phyloP scores from a whole-genome alignment of 1,140 invertebrate species.

The Contarinia nasturtii region DNA sequence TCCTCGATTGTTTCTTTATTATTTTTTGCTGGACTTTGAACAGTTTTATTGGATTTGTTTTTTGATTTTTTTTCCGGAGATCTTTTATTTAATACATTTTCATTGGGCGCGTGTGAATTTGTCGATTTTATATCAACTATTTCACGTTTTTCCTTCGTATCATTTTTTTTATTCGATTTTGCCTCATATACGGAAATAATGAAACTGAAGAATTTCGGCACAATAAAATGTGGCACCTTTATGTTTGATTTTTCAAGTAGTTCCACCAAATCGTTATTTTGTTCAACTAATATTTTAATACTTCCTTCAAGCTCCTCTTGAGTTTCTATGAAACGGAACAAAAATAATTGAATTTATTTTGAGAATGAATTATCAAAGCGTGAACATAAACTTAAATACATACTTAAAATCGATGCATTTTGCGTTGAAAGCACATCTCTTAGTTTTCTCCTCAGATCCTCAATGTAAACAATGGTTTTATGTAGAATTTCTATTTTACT shows the following conservation, averaged over 20 bases:
- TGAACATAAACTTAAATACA: too few species aligned
- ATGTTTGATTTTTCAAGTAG: slow-evolving; percentile 25
- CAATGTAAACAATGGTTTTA: slow-evolving; percentile 23
- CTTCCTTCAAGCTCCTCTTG: slow-evolving; percentile 17
- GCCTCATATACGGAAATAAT: background rate
- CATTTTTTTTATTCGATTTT: background rate
- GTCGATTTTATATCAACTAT: background rate
- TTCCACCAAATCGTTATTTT: slow-evolving; percentile 25
- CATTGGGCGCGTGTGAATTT: background rate
- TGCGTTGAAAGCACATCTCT: slow-evolving; percentile 12
- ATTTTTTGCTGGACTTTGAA: too few species aligned
- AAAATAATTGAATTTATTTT: too few species aligned
- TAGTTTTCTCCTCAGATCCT: slow-evolving; percentile 24
- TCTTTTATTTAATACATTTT: background rate
- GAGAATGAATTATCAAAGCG: too few species aligned
- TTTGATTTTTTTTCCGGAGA: background rate
- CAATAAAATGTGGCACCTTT: slow-evolving; percentile 14
- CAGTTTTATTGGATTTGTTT: background rate
- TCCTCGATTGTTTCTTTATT: too few species aligned
- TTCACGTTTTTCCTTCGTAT: background rate
- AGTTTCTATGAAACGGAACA: background rate
- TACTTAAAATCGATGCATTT: slow-evolving; percentile 4
- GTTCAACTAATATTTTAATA: slow-evolving; percentile 21
- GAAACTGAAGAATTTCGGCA: background rate
- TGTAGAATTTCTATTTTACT: slow-evolving; percentile 28